Base-by-base conservation (phyloP, 2,113 vertebrate genomes). In the Stigmatopora nigra region DNA sequence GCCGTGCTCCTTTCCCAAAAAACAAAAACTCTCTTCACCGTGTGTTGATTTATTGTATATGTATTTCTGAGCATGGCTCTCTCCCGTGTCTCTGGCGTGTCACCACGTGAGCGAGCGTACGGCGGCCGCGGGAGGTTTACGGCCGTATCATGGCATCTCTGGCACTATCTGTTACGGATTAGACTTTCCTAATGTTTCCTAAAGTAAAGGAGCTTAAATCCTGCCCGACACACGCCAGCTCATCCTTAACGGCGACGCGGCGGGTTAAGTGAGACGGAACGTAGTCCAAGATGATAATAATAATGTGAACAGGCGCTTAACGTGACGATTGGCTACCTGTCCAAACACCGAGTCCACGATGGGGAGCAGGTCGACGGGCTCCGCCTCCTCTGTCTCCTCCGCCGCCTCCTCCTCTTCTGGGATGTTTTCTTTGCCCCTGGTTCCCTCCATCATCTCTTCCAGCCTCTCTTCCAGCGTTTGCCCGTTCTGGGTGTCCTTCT, bases 311-410 rank as follows among this genome's bases (percentile, higher is more conserved):
- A 52, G 61, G 67, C 35, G 53, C 16, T 0, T 14, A 19, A 10
- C 13, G 35, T 38, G 35, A 56, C 14, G 35, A 5, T 31, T 59
- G 5, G 22, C 70, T 90, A 92, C 91, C 82, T 88, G 90, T 76
- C 91, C 91, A 52, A 88, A 92, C 73, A 89, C 79, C 5, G 88
- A 87, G 56, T 88, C 78, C 48, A 92, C 86, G 1, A 90, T 88
- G 35, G 87, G 84, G 61, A 77, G 64, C 67, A 92, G 85, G 64
- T 90, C 80, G 0, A 65, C 62, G 1, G 80, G 60, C 38, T 86
- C 75, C 12, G 3, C 70, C 65, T 78, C 80, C 25, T 60, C 80
- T 9, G 58, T 61, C 66, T 73, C 58, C 66, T 73, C 58, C 6
- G 19, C 70, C 65, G 78, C 80, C 25, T 60, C 80, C 11, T 58